phyloP scores from a whole-genome alignment of 35 echinoderm and acorn worm species.

The Amphiura filiformis region DNA sequence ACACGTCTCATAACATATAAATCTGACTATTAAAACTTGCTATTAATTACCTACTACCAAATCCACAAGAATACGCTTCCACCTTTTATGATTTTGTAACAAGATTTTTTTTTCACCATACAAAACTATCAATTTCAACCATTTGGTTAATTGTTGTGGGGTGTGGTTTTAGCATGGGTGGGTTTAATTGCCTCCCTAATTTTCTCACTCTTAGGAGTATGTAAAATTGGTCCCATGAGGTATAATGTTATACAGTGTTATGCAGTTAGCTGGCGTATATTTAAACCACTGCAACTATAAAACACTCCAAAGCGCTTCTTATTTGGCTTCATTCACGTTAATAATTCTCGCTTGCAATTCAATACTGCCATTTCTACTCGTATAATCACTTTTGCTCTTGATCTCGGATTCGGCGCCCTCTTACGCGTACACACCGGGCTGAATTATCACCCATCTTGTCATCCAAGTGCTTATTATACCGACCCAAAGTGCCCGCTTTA shows the following conservation, averaged over 20 bases:
- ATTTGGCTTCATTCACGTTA: not conserved
- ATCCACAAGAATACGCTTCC: no score
- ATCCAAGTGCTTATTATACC: not conserved
- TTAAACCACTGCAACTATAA: not conserved
- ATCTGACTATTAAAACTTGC: no score
- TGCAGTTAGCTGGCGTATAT: slow-evolving; percentile 1
- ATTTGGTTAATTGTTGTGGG: no score
- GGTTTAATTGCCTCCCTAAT: not conserved
- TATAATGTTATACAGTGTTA: not conserved
- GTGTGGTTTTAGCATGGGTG: not conserved
- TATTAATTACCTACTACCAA: not conserved
- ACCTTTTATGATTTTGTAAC: no score
- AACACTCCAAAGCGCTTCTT: not conserved
- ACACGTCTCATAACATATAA: no score
- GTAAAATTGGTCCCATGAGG: not conserved
- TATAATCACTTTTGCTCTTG: slow-evolving; percentile 14
- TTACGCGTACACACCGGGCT: not conserved
- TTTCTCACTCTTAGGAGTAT: not conserved
- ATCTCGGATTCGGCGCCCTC: not conserved
- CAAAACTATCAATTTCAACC: no score
- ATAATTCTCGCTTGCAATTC: not conserved
- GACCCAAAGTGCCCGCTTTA: no score
- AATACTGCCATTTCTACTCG: not conserved
- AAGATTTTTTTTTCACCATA: no score
- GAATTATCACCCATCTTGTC: slow-evolving; percentile 1